These are phyloP conservation scores for Diplolepis rosae DNA, from an alignment of 2,888 invertebrate species.

Conservation along the genomic window DNA sequence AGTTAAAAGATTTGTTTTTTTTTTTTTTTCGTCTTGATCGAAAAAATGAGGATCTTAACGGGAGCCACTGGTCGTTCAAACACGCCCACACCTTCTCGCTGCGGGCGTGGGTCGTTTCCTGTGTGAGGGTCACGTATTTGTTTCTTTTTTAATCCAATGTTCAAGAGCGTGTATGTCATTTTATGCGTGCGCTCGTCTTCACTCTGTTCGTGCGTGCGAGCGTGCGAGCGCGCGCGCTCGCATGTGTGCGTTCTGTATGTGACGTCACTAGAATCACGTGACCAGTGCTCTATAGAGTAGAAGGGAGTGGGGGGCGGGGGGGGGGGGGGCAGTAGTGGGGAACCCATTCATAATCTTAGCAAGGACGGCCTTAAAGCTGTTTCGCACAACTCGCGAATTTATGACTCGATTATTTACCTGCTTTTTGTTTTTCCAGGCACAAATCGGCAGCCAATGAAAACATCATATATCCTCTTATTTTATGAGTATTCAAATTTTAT, in stretches of 20 bases:
- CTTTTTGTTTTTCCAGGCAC: background rate
- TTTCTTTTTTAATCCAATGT: slow-evolving; percentile 36
- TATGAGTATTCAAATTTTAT: no score
- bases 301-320: background rate
- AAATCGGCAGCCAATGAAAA: background rate
- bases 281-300: slow-evolving; percentile 21
- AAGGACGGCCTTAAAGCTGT: slow-evolving; percentile 69
- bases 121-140: slow-evolving; percentile 61
- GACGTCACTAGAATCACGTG: slow-evolving; percentile 40
- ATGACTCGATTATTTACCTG: slow-evolving; percentile 24
- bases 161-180: slow-evolving; percentile 39
- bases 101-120: slow-evolving; percentile 63
- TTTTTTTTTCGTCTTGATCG: background rate
- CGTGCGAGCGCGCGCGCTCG: background rate
- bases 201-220: slow-evolving; percentile 4
- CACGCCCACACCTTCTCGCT: slow-evolving; percentile 39
- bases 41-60: slow-evolving; percentile 40
- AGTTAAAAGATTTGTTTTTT: background rate
- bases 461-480: background rate
- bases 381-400: slow-evolving; percentile 49
- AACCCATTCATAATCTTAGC: slow-evolving; percentile 69
- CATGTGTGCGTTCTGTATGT: slow-evolving; percentile 18
- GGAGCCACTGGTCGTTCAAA: slow-evolving; percentile 40
- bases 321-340: slow-evolving; percentile 45
- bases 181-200: slow-evolving; percentile 31